Conservation (phyloP, 2,113 vertebrate genomes). For the Formicarius rufipectus region DNA sequence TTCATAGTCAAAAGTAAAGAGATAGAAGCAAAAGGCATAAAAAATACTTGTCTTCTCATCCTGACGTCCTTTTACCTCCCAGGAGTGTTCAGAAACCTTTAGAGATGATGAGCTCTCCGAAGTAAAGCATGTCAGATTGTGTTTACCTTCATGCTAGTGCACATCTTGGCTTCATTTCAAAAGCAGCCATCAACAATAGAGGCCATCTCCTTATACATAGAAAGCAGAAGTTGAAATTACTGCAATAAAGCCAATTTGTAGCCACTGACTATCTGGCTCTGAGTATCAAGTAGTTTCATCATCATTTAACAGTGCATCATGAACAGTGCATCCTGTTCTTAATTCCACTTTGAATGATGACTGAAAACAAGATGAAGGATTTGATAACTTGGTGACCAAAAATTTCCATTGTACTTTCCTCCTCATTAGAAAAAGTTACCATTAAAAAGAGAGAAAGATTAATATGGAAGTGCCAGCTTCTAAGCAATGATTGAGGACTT, state of each 20-base stretch:
- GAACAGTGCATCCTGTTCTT: neutral
- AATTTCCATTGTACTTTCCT: neutral
- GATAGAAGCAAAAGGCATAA: neutral
- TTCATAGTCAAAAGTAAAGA: neutral
- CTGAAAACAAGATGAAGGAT: neutral
- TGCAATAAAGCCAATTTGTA: neutral
- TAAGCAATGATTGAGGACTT: neutral
- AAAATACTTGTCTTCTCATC: neutral
- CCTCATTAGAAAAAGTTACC: neutral
- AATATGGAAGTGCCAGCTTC: neutral
- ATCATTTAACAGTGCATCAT: neutral
- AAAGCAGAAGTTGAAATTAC: neutral
- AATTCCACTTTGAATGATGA: neutral
- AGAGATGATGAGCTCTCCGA: neutral
- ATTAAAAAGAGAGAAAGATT: neutral
- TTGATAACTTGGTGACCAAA: neutral
- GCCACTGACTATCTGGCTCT: neutral
- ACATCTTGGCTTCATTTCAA: neutral
- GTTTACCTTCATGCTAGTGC: neutral
- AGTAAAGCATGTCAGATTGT: neutral
- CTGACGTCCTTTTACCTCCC: neutral
- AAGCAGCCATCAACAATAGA: neutral
- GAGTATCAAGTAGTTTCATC: neutral
- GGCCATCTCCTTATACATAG: neutral
- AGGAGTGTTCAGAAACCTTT: neutral